Conservation (phyloP, 2,888 invertebrate genomes). For the Machimus rusticus region DNA sequence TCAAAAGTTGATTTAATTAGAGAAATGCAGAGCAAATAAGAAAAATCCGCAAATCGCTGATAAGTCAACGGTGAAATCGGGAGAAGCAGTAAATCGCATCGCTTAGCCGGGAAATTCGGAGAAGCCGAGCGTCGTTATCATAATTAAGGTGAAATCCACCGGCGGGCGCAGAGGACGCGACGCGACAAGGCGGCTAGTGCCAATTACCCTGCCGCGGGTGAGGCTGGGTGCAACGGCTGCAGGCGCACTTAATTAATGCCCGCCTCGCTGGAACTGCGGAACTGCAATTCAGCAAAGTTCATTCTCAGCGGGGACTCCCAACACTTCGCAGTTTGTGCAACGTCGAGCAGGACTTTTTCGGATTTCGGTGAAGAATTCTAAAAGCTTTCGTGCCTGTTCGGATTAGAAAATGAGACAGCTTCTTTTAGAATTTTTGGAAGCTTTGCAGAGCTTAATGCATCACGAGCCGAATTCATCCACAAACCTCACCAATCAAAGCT, state of each 20-base stretch:
- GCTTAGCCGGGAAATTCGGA: not conserved
- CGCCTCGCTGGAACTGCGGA: not conserved
- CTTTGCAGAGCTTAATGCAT: not conserved
- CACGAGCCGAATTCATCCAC: not conserved
- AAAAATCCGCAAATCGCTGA: not conserved
- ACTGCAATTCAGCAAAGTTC: not conserved
- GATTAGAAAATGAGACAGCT: not conserved
- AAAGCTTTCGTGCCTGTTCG: not conserved
- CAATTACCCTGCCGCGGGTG: not conserved
- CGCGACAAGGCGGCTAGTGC: not conserved
- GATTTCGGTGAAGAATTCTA: not conserved
- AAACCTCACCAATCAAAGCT: not conserved
- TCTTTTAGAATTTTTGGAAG: not conserved
- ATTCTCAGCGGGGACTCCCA: not conserved
- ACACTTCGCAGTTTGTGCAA: not conserved
- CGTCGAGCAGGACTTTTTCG: too few relatives aligned
- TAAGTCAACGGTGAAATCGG: slow-evolving; percentile 19
- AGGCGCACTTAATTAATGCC: not conserved
- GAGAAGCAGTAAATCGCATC: not conserved
- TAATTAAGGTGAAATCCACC: not conserved
- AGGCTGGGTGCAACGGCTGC: not conserved
- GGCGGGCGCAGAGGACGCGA: not conserved
- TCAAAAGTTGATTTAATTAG: slow-evolving; percentile 32
- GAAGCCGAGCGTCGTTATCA: slow-evolving; percentile 4
- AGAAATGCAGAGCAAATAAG: slow-evolving; percentile 1